Conservation (phyloP, 1,140 invertebrate genomes). For the Chironomus striatipennis region DNA sequence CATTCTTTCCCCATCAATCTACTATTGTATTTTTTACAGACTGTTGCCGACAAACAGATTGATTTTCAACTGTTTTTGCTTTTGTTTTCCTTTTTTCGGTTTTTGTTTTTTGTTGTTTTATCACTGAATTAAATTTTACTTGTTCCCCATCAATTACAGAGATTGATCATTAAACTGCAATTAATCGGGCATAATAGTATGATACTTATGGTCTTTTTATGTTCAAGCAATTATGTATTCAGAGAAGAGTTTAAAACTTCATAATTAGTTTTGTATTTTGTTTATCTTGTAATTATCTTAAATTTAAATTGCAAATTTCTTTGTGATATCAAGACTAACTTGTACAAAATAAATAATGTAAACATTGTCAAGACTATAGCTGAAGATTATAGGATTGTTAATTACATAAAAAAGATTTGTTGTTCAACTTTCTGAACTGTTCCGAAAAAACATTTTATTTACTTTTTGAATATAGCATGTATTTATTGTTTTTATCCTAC, state of each 20-base stretch:
- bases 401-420: too few relatives aligned
- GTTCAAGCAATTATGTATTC: background rate
- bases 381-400: too few relatives aligned
- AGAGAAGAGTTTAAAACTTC: background rate
- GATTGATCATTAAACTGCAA: slow-evolving; percentile 22
- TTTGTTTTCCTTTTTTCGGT: background rate
- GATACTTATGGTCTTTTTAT: background rate
- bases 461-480: too few relatives aligned
- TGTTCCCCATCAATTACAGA: slow-evolving; percentile 17
- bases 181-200: slow-evolving; percentile 8
- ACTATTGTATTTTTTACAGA: background rate
- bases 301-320: too few relatives aligned
- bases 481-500: too few relatives aligned
- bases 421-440: too few relatives aligned
- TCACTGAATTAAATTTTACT: background rate
- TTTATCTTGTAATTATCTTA: slow-evolving; percentile 36
- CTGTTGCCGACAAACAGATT: background rate
- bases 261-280: slow-evolving; percentile 24
- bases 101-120: slow-evolving; percentile 9
- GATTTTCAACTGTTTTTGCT: background rate
- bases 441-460: too few relatives aligned
- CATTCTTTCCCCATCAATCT: background rate
- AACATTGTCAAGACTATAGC: too few relatives aligned
- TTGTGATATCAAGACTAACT: too few relatives aligned
- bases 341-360: background rate